phyloP scores from a whole-genome alignment of 2,888 invertebrate species.

The Gastrophysa polygoni region DNA sequence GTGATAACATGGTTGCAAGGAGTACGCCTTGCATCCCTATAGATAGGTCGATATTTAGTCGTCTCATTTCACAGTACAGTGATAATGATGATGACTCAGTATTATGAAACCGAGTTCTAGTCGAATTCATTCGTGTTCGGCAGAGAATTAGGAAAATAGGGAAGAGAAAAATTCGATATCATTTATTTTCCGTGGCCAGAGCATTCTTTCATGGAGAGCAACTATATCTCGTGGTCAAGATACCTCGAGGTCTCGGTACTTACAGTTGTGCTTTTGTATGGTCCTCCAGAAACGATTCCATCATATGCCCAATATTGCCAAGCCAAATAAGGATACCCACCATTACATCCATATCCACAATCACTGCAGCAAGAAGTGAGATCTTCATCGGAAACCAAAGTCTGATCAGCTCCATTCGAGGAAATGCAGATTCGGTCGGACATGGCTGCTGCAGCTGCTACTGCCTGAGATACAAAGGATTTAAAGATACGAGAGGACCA shows the following conservation, averaged over 20 bases:
- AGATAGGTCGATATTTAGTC: not conserved
- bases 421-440: constrained; percentile 83
- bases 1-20: constrained; percentile 30
- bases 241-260: too few species aligned
- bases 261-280: constrained; percentile 69
- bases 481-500: too few species aligned
- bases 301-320: constrained; percentile 82
- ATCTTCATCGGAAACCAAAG: constrained; percentile 81
- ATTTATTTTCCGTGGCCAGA: too few species aligned
- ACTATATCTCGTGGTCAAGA: too few species aligned
- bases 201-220: too few species aligned
- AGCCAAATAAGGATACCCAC: constrained; percentile 77
- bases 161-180: too few species aligned
- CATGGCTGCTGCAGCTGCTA: constrained; percentile 87
- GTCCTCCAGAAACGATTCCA: constrained; percentile 86
- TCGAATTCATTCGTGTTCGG: too few species aligned
- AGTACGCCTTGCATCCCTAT: constrained; percentile 36
- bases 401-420: constrained; percentile 69
- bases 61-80: too few species aligned
- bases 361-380: constrained; percentile 76
- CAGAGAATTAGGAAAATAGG: too few species aligned
- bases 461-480: constrained; percentile 63
- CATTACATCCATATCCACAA: constrained; percentile 81
- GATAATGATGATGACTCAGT: too few species aligned
- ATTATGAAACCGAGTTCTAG: too few species aligned